These are phyloP conservation scores for Buceros bicornis DNA, from an alignment of 2,797 vertebrate species.

Conservation along the genomic window DNA sequence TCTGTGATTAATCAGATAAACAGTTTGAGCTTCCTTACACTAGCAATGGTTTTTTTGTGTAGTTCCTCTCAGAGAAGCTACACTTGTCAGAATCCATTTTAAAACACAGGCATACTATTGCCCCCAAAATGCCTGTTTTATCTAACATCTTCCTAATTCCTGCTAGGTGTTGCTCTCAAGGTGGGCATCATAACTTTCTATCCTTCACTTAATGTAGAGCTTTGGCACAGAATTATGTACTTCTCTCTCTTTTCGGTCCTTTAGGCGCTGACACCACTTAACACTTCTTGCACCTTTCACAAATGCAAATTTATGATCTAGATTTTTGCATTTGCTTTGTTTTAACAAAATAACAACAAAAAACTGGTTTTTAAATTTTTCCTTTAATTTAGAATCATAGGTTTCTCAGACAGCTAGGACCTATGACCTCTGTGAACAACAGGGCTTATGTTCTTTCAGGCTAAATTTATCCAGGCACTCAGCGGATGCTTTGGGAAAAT, in stretches of 20 bases:
- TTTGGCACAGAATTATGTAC: background rate
- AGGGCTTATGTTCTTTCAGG: background rate
- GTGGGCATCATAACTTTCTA: background rate
- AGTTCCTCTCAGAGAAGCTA: background rate
- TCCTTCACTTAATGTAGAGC: background rate
- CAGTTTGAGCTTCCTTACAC: background rate
- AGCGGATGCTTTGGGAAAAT: background rate
- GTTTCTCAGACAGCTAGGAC: background rate
- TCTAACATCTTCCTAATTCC: background rate
- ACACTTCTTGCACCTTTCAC: background rate
- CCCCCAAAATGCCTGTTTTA: background rate
- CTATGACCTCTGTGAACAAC: background rate
- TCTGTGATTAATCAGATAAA: background rate
- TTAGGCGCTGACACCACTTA: background rate
- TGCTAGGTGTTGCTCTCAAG: background rate
- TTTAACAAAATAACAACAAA: background rate
- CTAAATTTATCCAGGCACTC: background rate
- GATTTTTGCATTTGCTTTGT: background rate
- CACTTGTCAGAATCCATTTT: background rate
- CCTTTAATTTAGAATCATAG: background rate
- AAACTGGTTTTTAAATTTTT: background rate
- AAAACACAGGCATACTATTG: background rate
- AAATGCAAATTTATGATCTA: background rate
- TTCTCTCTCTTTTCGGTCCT: background rate
- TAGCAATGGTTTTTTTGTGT: background rate